Evolutionary conservation across 1,140 invertebrate species (phyloP).

Genomic region (Pseudomyrmex cubaensis): DNA sequence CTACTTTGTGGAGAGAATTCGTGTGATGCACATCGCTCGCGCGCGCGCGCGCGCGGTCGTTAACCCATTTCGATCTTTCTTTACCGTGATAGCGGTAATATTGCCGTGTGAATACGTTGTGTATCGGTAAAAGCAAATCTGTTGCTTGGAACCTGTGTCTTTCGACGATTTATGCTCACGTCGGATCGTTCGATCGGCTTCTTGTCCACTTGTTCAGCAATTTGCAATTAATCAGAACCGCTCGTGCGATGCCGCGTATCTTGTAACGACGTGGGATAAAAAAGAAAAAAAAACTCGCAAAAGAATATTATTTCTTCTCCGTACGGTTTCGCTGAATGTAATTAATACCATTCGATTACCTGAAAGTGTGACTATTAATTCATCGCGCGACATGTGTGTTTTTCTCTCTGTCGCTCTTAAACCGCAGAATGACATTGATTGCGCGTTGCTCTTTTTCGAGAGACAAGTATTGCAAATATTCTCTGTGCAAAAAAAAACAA

Average conservation of each 20-base stretch:
- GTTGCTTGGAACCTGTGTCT: not conserved
- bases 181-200: not conserved
- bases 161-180: slow-evolving; percentile 18
- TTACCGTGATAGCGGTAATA: slow-evolving; percentile 38
- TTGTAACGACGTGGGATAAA: not conserved
- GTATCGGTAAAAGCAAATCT: slow-evolving; percentile 1
- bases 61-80: slow-evolving; percentile 57
- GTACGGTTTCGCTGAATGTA: no score
- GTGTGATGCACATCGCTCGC: slow-evolving; percentile 32
- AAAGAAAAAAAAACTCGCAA: not conserved
- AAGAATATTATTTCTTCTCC: no score
- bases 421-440: not conserved
- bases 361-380: not conserved
- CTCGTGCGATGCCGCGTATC: not conserved
- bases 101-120: slow-evolving; percentile 3
- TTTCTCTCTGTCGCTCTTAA: not conserved
- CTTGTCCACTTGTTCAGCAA: not conserved
- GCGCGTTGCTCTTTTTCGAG: not conserved
- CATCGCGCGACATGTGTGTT: not conserved
- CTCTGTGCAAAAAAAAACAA: not conserved
- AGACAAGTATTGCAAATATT: not conserved
- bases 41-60: slow-evolving; percentile 23
- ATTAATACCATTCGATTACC: not conserved
- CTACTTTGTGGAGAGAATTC: slow-evolving; percentile 23
- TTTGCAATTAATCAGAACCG: not conserved